Evolutionary conservation across 2,113 vertebrate genomes (phyloP).

Genomic region (Perognathus longimembris): DNA sequence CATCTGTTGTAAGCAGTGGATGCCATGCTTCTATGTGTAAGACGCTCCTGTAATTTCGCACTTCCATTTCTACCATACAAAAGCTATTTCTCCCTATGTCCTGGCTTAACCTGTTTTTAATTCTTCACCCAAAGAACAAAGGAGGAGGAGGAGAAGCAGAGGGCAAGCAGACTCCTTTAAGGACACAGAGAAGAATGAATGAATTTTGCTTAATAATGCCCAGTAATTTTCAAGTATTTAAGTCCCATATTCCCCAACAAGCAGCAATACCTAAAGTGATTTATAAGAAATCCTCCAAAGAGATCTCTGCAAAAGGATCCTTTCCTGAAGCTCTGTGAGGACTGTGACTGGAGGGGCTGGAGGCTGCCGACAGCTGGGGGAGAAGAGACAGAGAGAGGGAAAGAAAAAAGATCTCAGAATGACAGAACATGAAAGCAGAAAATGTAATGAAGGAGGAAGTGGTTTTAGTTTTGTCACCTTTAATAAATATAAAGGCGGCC

Average conservation of each 20-base stretch:
- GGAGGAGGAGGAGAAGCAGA: conserved; percentile 6
- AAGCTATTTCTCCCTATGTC: conserved; percentile 45
- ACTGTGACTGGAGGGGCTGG: conserved; percentile 99
- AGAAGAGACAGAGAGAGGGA: conserved; percentile 91
- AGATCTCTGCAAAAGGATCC: conserved; percentile 99
- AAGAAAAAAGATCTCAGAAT: conserved; percentile 93
- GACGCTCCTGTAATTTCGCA: conserved; percentile 52
- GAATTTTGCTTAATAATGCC: conserved; percentile 18
- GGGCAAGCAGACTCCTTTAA: conserved; percentile 52
- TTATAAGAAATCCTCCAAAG: conserved; percentile 99
- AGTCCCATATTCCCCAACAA: conserved; percentile 84
- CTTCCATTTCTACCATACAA: conserved; percentile 47
- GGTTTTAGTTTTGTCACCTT: conserved; percentile 75
- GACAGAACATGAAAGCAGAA: conserved; percentile 89
- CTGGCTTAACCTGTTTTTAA: conserved; percentile 55
- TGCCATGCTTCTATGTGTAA: conserved; percentile 19
- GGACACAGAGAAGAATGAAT: conserved; percentile 66
- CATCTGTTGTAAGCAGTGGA: conserved; percentile 42
- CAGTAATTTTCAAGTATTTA: conserved; percentile 45
- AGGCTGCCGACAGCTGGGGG: conserved; percentile 98
- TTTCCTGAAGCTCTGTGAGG: conserved; percentile 99
- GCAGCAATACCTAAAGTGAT: conserved; percentile 97
- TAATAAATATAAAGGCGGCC: conserved; percentile 80
- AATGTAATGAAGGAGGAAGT: conserved; percentile 85
- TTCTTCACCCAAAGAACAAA: conserved; percentile 50